Evolutionary conservation across 1,140 invertebrate species (phyloP), one percentile per base, ranked within the genome.

Genomic region (Zelostemma sp.): DNA sequence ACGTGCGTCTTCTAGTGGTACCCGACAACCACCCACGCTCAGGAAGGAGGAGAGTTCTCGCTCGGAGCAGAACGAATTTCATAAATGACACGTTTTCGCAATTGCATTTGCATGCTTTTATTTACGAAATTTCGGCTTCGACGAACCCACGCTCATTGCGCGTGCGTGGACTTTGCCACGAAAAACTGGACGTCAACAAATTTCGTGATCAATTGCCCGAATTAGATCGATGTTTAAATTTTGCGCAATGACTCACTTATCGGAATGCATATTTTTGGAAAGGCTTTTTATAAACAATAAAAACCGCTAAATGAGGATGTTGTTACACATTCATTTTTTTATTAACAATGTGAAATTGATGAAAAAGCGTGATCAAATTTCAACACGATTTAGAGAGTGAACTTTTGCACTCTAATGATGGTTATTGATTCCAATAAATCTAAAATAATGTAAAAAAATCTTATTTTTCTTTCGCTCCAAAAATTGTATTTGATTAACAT

Each of bases 391-490:
- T n/a, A n/a, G n/a, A n/a, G n/a, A n/a, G n/a, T n/a, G n/a, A n/a
- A n/a, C n/a, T 41, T 41, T 11, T 6, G 38, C 4, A 41, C 2
- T 5, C 15, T 3, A 41, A 41, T 41, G 3, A 41, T 11, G 15
- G 3, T 41, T 9, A 41, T 41, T n/a, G 4, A 11, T 41, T 41
- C 15, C 4, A 5, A 41, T 41, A 4, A 41, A n/a, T 41, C 15
- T 41, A 11, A 6, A 16, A 33, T 1, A 40, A 31, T 31, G 28
- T n/a, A n/a, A 31, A 11, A 5, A 31, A 31, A 6, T 31, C 28
- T 6, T 45, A 1, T 43, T 56, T 16, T 46, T 18, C 54, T 56
- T 31, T 31, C 18, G 19, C n/a, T n/a, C n/a, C 18, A 46, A 35
- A 45, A 6, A 45, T 16, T 45, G 41, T 31, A 31, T 31, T 45